A percentile compares a stretch with the other conserved stretches of the same genome.
Conservation (phyloP, 1,140 invertebrate genomes). For the Heliothis subflexa region DNA sequence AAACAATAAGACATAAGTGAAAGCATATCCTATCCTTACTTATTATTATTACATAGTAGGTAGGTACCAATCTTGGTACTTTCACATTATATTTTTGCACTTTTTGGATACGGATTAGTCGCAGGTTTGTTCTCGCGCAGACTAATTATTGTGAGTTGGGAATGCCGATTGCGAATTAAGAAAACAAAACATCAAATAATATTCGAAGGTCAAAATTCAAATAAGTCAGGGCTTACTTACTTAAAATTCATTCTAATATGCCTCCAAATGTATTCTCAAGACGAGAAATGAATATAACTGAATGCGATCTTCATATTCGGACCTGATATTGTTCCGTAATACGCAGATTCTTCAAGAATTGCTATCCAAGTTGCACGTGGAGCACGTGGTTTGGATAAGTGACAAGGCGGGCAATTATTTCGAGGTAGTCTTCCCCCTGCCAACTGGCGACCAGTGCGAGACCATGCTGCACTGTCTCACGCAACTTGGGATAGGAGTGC, state of each 20-base stretch:
- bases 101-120: too few species aligned
- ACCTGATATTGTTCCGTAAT: neutral
- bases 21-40: neutral
- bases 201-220: too few species aligned
- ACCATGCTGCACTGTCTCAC: constrained; percentile 90
- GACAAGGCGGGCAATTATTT: constrained; percentile 89
- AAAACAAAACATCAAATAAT: too few species aligned
- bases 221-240: too few species aligned
- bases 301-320: too few species aligned
- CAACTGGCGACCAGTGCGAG: constrained; percentile 89
- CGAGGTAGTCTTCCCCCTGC: constrained; percentile 90
- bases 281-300: neutral
- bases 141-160: too few species aligned
- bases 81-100: too few species aligned
- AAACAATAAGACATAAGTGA: neutral
- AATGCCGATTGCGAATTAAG: too few species aligned
- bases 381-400: constrained; percentile 89
- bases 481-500: constrained; percentile 89
- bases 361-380: constrained; percentile 89
- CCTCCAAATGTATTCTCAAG: too few species aligned
- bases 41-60: neutral
- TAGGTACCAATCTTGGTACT: too few species aligned
- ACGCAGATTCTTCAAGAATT: constrained; percentile 88
- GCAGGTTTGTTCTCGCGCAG: too few species aligned
- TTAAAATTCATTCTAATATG: too few species aligned